Conservation (phyloP, 2,888 invertebrate genomes). For the Drosophila falleni region DNA sequence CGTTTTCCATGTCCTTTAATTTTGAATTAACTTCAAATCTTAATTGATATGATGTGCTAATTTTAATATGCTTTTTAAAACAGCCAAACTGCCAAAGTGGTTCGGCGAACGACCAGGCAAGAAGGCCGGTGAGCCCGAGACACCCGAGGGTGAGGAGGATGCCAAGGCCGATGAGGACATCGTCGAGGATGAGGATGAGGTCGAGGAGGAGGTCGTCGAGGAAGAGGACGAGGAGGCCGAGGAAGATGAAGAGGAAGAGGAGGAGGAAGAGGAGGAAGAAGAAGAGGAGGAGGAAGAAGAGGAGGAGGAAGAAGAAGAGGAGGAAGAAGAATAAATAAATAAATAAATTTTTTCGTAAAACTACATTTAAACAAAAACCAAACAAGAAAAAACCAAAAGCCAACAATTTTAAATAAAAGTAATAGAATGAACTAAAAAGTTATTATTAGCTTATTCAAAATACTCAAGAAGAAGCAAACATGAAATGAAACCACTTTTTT, state of each 20-base stretch:
- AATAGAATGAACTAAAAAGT: conserved; percentile 82
- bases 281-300: conserved; percentile 86
- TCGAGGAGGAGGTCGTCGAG: conserved; percentile 91
- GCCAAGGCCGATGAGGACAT: conserved; percentile 91
- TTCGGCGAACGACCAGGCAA: conserved; percentile 98
- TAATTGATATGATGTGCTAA: conserved; percentile 3
- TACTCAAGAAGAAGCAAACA: conserved; percentile 56
- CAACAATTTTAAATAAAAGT: conserved; percentile 78
- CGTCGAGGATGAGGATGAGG: conserved; percentile 91
- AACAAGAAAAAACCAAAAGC: conserved; percentile 69
- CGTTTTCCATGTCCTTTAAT: conserved; percentile 36
- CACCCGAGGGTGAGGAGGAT: conserved; percentile 96
- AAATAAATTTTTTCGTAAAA: conserved; percentile 79
- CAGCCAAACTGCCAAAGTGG: conserved; percentile 97
- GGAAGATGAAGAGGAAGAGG: conserved; percentile 88
- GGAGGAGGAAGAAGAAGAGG: conserved; percentile 84
- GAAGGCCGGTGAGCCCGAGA: conserved; percentile 94
- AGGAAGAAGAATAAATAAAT: conserved; percentile 82
- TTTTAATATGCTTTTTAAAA: conserved; percentile 36
- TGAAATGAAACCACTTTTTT: conserved; percentile 59
- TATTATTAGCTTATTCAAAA: conserved; percentile 84
- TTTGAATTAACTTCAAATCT: not conserved
- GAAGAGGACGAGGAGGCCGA: conserved; percentile 91
- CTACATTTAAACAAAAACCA: conserved; percentile 81
- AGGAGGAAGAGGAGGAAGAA: conserved; percentile 85